Evolutionary conservation across 1,140 invertebrate species (phyloP), one percentile per base, ranked within the genome.

Genomic region (Neodiprion virginianus): DNA sequence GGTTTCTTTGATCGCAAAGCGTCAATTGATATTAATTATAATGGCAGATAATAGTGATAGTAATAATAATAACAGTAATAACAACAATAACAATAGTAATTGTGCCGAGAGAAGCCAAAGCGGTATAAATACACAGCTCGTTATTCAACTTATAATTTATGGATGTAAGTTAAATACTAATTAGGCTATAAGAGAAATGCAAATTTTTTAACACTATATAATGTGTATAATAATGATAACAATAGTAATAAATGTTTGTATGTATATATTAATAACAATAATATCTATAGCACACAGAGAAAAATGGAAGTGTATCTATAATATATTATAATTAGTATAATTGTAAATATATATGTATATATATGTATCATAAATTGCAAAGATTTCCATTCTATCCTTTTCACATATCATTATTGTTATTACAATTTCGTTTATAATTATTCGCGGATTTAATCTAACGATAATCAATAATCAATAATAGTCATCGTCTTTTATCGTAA

Each of bases 281-380:
- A 61, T 61, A 61, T 61, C 11, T 61, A 61, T 61, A 61, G 53
- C 53, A 61, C 53, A 61, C 53, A 61, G 53, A 61, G 53, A 61
- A 61, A 40, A 61, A 61, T 61, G 53, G 53, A 61, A 61, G 53
- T 61, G n/a, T 61, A 14, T 61, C 11, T 61, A 0, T 61, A 61
- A 61, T 61, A 61, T 40, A 40, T 40, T 40, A 40, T 40, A 40
- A 21, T 21, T 21, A 40, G 28, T 40, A 40, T 40, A 21, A 21
- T 21, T 21, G 17, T 21, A 21, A 21, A 21, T 40, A 40, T 40
- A 40, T 5, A 40, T 40, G 5, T 40, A 40, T 3, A 40, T 40
- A 40, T 40, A 40, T 40, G 28, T 40, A 40, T 40, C 5, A 61
- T 61, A 61, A 61, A 14, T 53, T n/a, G 50, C n/a, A 1, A 53